Evolutionary conservation across 2,888 invertebrate genomes (phyloP), one percentile per base, ranked within the genome.

Genomic region (Drepanosiphum platanoidis): DNA sequence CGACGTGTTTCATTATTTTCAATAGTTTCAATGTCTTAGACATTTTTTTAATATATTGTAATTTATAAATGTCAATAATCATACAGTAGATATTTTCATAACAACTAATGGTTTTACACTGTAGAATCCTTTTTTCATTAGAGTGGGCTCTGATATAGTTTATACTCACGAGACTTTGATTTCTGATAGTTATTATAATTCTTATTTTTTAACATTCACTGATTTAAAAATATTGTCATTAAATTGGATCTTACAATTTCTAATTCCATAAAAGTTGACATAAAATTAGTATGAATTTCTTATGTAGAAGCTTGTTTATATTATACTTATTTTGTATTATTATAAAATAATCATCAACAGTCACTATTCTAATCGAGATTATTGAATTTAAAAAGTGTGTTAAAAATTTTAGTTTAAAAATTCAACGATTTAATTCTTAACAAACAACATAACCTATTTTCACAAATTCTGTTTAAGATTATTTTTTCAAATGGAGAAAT

Each of bases 121-220:
- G n/a, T n/a, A n/a, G n/a, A n/a, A n/a, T n/a, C n/a, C n/a, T n/a
- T 58, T 36, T 77, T n/a, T 32, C 46, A 52, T 18, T 18, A 36
- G 52, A 22, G 1, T 70, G 1, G 9, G 13, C 30, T 77, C 36
- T 80, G 18, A 18, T 58, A 36, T n/a, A n/a, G n/a, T n/a, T 18
- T 75, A n/a, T 46, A 70, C 18, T 30, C 18, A 34, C 9, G 13
- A 27, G 15, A 52, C 36, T 36, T 70, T 36, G 7, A 1, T 70
- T 22, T 3, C 18, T 32, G 66, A 66, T 66, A 66, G 66, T 34
- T 66, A 66, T 66, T 34, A 15, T 11, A n/a, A 64, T 27, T 32
- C 15, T 64, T 7, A 64, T 32, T 66, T 27, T 66, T 66, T 13
- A 66, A 66, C n/a, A 32, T 66, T 66, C 66, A 66, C n/a, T 66